Conservation (phyloP, 2,888 invertebrate species). For the Agrilus biguttatus region DNA sequence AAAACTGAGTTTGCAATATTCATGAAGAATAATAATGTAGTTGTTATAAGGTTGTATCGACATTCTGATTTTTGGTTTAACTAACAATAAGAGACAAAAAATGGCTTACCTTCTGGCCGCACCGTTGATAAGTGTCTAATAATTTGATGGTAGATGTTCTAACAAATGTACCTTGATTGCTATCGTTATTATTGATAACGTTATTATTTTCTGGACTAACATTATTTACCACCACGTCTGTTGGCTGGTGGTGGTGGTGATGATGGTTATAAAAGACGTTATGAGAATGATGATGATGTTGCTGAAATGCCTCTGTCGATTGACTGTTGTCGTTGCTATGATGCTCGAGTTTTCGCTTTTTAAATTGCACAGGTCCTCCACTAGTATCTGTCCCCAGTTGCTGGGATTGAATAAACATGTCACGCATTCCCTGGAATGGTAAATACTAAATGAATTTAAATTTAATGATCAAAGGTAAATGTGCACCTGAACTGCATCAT, state of each 20-base stretch:
- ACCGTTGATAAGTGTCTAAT: conserved; percentile 51
- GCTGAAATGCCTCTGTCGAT: conserved; percentile 24
- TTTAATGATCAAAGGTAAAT: conserved; percentile 1
- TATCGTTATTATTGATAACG: too few relatives aligned
- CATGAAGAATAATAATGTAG: too few relatives aligned
- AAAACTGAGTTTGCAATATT: too few relatives aligned
- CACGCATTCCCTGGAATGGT: conserved; percentile 62
- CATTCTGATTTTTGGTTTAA: too few relatives aligned
- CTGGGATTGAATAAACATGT: conserved; percentile 67
- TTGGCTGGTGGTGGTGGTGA: conserved; percentile 24
- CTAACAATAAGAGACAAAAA: too few relatives aligned
- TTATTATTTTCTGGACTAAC: conserved; percentile 16
- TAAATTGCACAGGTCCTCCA: conserved; percentile 26
- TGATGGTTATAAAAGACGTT: conserved; percentile 22
- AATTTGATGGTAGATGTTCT: conserved; percentile 53
- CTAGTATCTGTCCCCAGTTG: conserved; percentile 39
- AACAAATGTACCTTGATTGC: conserved; percentile 40
- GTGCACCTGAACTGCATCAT: too few relatives aligned
- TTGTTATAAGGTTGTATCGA: too few relatives aligned
- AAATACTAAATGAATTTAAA: conserved; percentile 6
- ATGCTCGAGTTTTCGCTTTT: conserved; percentile 27
- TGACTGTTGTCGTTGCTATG: conserved; percentile 13
- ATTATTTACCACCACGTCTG: conserved; percentile 16
- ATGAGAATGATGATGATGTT: conserved; percentile 28
- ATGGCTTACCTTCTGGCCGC: conserved; percentile 44